Evolutionary conservation across 2,113 vertebrate genomes (phyloP), one percentile per base, ranked within the genome.

Genomic region (Barbus barbus): DNA sequence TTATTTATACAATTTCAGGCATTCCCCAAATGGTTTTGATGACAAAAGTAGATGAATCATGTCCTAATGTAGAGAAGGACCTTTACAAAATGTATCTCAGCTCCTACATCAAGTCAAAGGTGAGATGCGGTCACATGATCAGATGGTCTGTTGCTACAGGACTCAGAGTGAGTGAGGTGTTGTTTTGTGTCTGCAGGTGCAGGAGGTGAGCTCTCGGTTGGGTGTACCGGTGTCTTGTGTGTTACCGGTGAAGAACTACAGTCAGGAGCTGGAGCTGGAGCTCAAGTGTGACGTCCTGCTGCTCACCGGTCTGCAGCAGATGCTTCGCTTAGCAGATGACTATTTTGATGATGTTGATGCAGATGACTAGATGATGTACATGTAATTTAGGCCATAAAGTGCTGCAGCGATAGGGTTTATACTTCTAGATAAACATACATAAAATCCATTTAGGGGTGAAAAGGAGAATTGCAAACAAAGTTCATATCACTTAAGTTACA

Each of bases 31-130:
- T 93, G 48, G 61, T 92, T 41, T 65, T 93, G 51, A 90, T 93
- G 91, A 92, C 92, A 33, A 92, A 93, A 89, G 86, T 93, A 13
- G 92, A 93, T 51, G 86, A 91, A 78, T 90, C 90, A 28, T 93
- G 92, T 75, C 87, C 86, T 0, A 84, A 85, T 9, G 91, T 91
- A 61, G 84, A 82, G 8, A 46, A 87, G 7, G 87, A 93, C 65
- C 56, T 92, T 33, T 84, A 60, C 60, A 76, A 11, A 24, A n/a
- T 91, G 56, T 93, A 92, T 69, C 41, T 0, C 82, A 92, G 90
- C 24, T 63, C 11, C 78, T 92, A 89, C 86, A 87, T 92, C 36
- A 84, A 92, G 72, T 84, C 13, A 61, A 90, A 90, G 82, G 16
- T 51, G 14, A 51, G 46, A 76, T 0, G 18, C 7, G 18, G 46